phyloP scores from a whole-genome alignment of 2,797 vertebrate species.

The Anguilla pacifica region DNA sequence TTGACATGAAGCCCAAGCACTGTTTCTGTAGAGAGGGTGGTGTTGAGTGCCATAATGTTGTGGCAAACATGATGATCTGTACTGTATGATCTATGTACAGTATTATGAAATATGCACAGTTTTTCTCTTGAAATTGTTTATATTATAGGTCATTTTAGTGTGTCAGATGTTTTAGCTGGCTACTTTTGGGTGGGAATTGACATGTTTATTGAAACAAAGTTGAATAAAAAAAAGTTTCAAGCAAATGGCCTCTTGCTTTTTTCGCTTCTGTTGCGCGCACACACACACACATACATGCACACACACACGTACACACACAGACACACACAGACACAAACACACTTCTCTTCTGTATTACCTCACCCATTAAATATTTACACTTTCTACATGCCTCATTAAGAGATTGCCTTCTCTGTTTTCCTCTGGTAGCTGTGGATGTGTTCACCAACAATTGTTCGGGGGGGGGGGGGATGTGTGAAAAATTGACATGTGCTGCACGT shows the following conservation, averaged over 20 bases:
- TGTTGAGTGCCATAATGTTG: neutral
- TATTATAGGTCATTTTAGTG: slow-evolving; percentile 4
- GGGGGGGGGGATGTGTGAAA: neutral
- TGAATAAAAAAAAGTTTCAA: slow-evolving; percentile 28
- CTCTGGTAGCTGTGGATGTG: slow-evolving; percentile 8
- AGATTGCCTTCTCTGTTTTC: slow-evolving; percentile 16
- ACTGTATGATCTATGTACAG: neutral
- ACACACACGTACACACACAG: neutral
- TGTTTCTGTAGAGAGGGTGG: no score
- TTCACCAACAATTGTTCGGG: neutral
- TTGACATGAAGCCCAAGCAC: neutral
- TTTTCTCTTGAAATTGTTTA: neutral
- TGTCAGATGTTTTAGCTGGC: slow-evolving; percentile 38
- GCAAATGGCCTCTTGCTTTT: neutral
- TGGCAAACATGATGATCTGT: neutral
- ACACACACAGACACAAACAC: slow-evolving; percentile 27
- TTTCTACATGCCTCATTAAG: slow-evolving; percentile 16
- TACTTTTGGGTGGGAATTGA: slow-evolving; percentile 21
- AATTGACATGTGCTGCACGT: neutral
- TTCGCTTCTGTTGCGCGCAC: neutral
- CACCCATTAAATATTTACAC: slow-evolving; percentile 20
- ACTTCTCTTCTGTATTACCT: neutral
- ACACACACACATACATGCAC: neutral
- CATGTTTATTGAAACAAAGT: slow-evolving; percentile 42
- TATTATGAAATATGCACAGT: neutral